Evolutionary conservation across 2,797 vertebrate genomes (phyloP).

Genomic region (Masticophis lateralis): DNA sequence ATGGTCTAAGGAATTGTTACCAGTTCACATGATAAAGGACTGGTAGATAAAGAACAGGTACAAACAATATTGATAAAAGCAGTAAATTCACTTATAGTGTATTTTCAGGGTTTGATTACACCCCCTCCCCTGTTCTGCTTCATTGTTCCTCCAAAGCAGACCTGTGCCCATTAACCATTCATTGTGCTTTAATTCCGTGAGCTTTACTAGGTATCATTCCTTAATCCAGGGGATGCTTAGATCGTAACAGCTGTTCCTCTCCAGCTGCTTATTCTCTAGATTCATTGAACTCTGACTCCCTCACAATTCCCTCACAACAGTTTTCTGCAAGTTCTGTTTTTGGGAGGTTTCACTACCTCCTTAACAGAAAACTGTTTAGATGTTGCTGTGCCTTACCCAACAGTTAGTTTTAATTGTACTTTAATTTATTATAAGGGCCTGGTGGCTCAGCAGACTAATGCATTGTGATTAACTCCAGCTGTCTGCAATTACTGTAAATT

Average conservation of each 20-base stretch:
- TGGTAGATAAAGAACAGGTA: background rate
- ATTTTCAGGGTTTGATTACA: background rate
- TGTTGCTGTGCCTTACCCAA: background rate
- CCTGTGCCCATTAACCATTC: background rate
- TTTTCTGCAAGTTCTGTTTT: background rate
- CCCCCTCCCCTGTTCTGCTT: background rate
- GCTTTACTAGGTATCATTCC: background rate
- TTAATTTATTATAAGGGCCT: background rate
- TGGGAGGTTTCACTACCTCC: background rate
- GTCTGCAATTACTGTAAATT: too few species aligned
- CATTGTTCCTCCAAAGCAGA: background rate
- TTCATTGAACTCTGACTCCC: background rate
- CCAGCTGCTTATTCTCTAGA: background rate
- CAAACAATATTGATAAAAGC: background rate
- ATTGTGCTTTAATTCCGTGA: background rate
- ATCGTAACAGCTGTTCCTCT: background rate
- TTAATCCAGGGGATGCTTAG: background rate
- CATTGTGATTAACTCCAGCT: too few species aligned
- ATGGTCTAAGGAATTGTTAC: background rate
- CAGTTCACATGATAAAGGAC: background rate
- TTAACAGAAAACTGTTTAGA: background rate
- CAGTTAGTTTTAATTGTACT: background rate
- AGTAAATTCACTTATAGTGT: background rate
- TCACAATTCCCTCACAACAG: background rate
- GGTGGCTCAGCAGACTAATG: too few species aligned